Base-by-base conservation (phyloP, 2,888 invertebrate species). In the Spisula subtruncata region DNA sequence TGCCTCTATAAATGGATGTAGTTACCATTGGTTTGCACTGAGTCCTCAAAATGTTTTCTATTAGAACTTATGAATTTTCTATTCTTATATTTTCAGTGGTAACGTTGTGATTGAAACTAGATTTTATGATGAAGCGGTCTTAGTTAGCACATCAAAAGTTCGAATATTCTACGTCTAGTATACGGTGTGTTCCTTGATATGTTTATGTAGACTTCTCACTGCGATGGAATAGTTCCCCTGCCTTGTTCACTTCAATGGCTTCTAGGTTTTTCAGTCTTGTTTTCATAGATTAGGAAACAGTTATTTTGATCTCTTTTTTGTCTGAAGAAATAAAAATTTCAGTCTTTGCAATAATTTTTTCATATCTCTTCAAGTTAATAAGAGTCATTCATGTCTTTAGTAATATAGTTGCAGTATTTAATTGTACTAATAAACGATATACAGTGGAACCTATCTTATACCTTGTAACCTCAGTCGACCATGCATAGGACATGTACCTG, bases 121-220 rank as follows among this genome's bases (percentile, higher is more conserved):
- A 90, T 97, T 97, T 95, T 99, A 98, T 96, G 99, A 99, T 97
- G 99, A 98, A 94, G 98, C 99, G 95, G 97, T 99, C 83, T 97
- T 99, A 94, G 98, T 99, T 93, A 98, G 99, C 91, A 99, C 99
- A 82, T 99, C 99, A 29, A 98, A 98, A 97, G 99, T 99, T 89
- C 98, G 99, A 90, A 97, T 99, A 81, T 99, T 98, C 97, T 99
- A 99, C 96, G 98, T 99, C 85, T 99, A 95, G 95, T 86, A 35
- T 16, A 81, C 35, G 46, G 29, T 75, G 35, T 75, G 35, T 75
- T 75, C 14, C 35, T 25, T 66, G 2, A 66, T 25, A 66, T 66
- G 25, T 66, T n/a, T 66, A 66, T 25, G 25, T 66, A 25, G 25
- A n/a, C 60, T 75, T 75, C 75, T 14, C 1, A 35, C 1, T 32